Evolutionary conservation across 2,797 vertebrate genomes (phyloP).

Genomic region (Denticeps clupeoides): DNA sequence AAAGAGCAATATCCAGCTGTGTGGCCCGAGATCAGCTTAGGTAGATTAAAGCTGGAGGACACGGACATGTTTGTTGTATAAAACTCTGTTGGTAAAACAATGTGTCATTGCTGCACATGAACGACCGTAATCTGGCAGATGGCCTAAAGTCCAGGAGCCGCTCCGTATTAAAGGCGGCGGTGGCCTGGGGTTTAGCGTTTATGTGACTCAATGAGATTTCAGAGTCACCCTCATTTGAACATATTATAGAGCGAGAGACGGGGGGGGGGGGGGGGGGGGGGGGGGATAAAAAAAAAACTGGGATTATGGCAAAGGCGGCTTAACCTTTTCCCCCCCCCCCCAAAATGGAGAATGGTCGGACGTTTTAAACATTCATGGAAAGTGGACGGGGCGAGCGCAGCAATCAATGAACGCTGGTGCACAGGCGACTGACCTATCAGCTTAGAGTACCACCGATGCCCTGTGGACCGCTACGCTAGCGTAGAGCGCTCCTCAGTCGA

Average conservation of each 20-base stretch:
- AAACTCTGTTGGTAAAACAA: slow-evolving; percentile 67
- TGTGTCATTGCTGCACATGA: slow-evolving; percentile 45
- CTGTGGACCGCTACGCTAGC: slow-evolving; percentile 52
- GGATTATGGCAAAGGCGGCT: slow-evolving; percentile 56
- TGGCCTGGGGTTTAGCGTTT: slow-evolving; percentile 37
- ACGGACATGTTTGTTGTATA: slow-evolving; percentile 63
- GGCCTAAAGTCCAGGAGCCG: slow-evolving; percentile 43
- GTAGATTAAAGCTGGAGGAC: slow-evolving; percentile 61
- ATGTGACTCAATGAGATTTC: slow-evolving; percentile 53
- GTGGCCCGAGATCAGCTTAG: slow-evolving; percentile 58
- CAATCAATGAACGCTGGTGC: slow-evolving; percentile 53
- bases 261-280: slow-evolving; percentile 31
- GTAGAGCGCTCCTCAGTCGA: slow-evolving; percentile 50
- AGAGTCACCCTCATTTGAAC: slow-evolving; percentile 48
- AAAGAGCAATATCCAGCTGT: slow-evolving; percentile 67
- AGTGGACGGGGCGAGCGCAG: slow-evolving; percentile 45
- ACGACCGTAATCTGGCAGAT: slow-evolving; percentile 53
- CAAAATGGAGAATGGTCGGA: slow-evolving; percentile 43
- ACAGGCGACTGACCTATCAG: slow-evolving; percentile 58
- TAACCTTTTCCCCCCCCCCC: slow-evolving; percentile 39
- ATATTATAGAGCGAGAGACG: slow-evolving; percentile 29
- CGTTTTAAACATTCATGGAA: slow-evolving; percentile 54
- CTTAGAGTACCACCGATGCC: slow-evolving; percentile 49
- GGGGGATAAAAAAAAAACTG: slow-evolving; percentile 29
- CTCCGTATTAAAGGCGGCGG: slow-evolving; percentile 41